Evolutionary conservation across 2,113 vertebrate species (phyloP).

Genomic region (Hepsetus odoe): DNA sequence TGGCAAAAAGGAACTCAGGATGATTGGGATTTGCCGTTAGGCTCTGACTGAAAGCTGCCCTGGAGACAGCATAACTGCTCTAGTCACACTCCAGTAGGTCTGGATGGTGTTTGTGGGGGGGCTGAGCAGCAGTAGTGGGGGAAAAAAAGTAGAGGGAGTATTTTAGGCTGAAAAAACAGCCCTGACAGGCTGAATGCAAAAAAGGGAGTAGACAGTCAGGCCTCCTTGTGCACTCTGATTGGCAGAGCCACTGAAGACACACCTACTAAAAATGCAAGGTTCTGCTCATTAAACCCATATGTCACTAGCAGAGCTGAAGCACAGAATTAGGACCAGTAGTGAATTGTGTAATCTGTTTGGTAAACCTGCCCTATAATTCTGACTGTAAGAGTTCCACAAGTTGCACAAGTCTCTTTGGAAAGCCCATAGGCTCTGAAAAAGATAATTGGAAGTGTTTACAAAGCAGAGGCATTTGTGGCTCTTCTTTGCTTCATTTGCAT

Average conservation of each 20-base stretch:
- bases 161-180: slow-evolving; percentile 63
- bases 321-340: slow-evolving; percentile 9
- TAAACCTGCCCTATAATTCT: not conserved
- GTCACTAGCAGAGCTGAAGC: slow-evolving; percentile 32
- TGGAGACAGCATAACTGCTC: slow-evolving; percentile 61
- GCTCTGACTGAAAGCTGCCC: slow-evolving; percentile 39
- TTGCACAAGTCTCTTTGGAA: not conserved
- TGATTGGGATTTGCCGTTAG: slow-evolving; percentile 37
- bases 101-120: slow-evolving; percentile 59
- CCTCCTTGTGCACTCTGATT: slow-evolving; percentile 62
- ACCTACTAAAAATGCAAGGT: slow-evolving; percentile 65
- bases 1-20: not conserved
- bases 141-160: slow-evolving; percentile 60
- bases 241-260: slow-evolving; percentile 65
- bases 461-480: not conserved
- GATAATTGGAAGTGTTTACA: not conserved
- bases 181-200: slow-evolving; percentile 70
- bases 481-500: slow-evolving; percentile 22
- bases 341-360: not conserved
- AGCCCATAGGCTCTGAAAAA: not conserved
- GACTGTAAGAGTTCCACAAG: not conserved
- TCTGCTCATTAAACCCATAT: slow-evolving; percentile 53
- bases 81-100: slow-evolving; percentile 68
- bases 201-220: slow-evolving; percentile 54
- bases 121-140: slow-evolving; percentile 65